Conservation (phyloP, 2,888 invertebrate species). For the Odontocerum albicorne region DNA sequence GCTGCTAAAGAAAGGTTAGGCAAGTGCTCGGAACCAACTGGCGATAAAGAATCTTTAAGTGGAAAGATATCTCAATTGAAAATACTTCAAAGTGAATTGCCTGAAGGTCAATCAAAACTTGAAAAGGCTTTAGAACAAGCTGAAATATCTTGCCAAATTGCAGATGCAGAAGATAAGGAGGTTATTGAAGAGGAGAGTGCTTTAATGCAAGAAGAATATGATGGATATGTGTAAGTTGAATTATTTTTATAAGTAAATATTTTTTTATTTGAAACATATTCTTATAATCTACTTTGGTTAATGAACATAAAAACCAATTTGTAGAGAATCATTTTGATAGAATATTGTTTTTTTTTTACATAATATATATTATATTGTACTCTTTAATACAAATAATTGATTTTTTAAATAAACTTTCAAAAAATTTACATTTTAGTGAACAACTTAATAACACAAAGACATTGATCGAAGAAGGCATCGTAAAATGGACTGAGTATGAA, state of each 20-base stretch:
- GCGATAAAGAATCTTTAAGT: conserved; percentile 85
- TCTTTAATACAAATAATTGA: no score
- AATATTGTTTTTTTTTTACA: not conserved
- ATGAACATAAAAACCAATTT: not conserved
- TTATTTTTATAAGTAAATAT: no score
- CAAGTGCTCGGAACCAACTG: conserved; percentile 91
- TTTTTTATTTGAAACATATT: no score
- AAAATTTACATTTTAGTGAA: conserved; percentile 61
- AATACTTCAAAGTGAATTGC: conserved; percentile 79
- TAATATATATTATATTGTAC: not conserved
- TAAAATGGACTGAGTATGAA: conserved; percentile 93
- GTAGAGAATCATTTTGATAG: no score
- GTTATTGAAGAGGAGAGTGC: conserved; percentile 92
- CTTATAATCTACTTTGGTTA: no score
- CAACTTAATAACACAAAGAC: conserved; percentile 78
- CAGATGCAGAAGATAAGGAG: conserved; percentile 84
- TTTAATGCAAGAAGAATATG: conserved; percentile 87
- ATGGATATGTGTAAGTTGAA: conserved; percentile 71
- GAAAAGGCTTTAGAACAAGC: conserved; percentile 82
- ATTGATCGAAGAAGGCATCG: conserved; percentile 83
- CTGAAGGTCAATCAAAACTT: conserved; percentile 81
- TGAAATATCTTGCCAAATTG: conserved; percentile 81
- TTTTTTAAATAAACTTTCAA: no score
- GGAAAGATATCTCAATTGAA: conserved; percentile 85
- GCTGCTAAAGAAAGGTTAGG: conserved; percentile 87